A percentile compares a stretch with the other conserved stretches of the same genome.
Conservation (phyloP, 2,797 vertebrate genomes). For the Scyliorhinus canicula region DNA sequence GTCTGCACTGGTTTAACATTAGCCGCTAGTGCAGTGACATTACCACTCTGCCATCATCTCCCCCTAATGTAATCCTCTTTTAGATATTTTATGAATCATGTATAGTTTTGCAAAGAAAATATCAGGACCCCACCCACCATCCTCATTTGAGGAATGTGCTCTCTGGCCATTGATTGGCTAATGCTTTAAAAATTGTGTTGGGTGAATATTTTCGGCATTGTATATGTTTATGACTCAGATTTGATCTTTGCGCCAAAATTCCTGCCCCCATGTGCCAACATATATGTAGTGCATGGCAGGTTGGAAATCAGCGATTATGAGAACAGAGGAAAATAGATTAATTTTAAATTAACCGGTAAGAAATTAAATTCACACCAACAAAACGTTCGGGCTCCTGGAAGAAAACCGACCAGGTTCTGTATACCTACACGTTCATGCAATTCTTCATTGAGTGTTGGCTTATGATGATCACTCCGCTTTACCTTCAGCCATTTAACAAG, state of each 20-base stretch:
- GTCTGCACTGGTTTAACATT: too few relatives aligned
- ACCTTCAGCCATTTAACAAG: conserved; percentile 92
- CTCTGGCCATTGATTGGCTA: too few relatives aligned
- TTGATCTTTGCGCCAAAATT: neutral
- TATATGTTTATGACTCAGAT: too few relatives aligned
- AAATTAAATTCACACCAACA: neutral
- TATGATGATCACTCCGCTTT: conserved; percentile 83
- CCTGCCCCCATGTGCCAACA: neutral
- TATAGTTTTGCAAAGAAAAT: too few relatives aligned
- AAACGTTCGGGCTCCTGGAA: neutral
- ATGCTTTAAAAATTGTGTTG: too few relatives aligned
- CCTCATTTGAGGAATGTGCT: neutral
- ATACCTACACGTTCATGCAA: conserved; percentile 83
- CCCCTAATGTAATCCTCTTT: too few relatives aligned
- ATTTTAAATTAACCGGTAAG: neutral
- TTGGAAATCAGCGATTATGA: neutral
- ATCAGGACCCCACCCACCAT: neutral
- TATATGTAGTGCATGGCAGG: neutral
- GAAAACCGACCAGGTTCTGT: neutral
- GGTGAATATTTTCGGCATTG: too few relatives aligned
- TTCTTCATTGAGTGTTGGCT: conserved; percentile 89
- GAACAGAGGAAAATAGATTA: neutral
- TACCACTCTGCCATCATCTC: too few relatives aligned
- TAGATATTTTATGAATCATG: too few relatives aligned
- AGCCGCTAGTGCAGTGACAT: too few relatives aligned